phyloP scores from a whole-genome alignment of 2,888 invertebrate genomes.

The Flabesymbios commensalis region DNA sequence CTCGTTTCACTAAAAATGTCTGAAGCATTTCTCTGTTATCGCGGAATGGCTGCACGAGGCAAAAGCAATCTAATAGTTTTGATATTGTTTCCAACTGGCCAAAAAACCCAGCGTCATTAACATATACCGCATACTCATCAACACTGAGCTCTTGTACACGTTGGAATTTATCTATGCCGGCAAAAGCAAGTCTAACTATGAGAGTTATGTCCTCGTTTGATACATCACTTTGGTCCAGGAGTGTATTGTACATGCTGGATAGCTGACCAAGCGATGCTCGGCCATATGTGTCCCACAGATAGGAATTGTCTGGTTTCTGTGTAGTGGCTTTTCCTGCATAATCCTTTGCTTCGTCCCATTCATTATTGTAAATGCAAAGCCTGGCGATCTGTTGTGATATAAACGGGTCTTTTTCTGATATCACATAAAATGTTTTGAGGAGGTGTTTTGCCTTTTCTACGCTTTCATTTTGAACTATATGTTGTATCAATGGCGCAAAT shows the following conservation, averaged over 20 bases:
- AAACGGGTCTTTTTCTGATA: background rate
- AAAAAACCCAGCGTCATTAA: background rate
- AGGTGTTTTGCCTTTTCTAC: background rate
- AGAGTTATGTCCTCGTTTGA: too few relatives aligned
- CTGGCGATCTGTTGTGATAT: background rate
- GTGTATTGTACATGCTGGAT: background rate
- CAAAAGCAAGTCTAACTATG: slow-evolving; percentile 4
- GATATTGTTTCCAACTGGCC: background rate
- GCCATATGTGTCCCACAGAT: background rate
- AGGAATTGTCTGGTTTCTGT: background rate
- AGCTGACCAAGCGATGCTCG: background rate
- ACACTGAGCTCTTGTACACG: background rate
- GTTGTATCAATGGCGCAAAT: background rate
- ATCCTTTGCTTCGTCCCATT: background rate
- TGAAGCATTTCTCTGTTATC: background rate
- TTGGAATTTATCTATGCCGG: background rate
- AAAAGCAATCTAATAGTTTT: background rate
- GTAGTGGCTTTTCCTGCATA: background rate
- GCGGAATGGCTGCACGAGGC: background rate
- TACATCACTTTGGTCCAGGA: background rate
- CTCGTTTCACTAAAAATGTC: slow-evolving; percentile 23
- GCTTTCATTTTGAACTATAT: background rate
- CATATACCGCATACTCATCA: background rate
- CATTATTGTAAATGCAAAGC: background rate
- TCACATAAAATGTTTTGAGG: background rate